Conservation (phyloP, 2,888 invertebrate species). For the Amorpha juglandis region DNA sequence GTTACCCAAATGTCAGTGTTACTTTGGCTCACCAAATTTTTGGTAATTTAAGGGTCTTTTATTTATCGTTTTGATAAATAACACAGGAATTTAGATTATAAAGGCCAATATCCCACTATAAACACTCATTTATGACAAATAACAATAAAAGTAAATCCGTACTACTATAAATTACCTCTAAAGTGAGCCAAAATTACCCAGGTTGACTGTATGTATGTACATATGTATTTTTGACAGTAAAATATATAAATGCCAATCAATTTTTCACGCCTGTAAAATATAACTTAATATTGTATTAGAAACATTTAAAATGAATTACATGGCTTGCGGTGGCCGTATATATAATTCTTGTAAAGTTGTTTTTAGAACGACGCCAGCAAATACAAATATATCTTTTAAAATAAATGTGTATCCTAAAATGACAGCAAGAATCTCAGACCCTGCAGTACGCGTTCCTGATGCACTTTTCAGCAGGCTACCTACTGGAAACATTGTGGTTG, state of each 20-base stretch:
- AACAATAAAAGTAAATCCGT: too few relatives aligned
- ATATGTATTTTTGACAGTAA: not conserved
- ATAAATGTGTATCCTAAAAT: constrained; percentile 39
- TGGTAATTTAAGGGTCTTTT: too few relatives aligned
- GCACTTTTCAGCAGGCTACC: constrained; percentile 41
- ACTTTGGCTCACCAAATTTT: too few relatives aligned
- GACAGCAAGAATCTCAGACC: constrained; percentile 28
- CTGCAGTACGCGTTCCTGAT: constrained; percentile 36
- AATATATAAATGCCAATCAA: not conserved
- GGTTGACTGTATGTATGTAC: too few relatives aligned
- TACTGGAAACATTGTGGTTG: constrained; percentile 49
- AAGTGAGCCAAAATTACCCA: too few relatives aligned
- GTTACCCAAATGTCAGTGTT: too few relatives aligned
- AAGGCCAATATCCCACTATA: too few relatives aligned
- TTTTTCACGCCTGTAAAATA: not conserved
- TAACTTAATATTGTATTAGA: not conserved
- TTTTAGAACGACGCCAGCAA: constrained; percentile 64
- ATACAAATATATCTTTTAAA: constrained; percentile 46
- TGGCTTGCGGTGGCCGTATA: constrained; percentile 61
- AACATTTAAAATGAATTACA: constrained; percentile 59
- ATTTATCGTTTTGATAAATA: too few relatives aligned
- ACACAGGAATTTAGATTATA: too few relatives aligned
- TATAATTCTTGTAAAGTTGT: constrained; percentile 51
- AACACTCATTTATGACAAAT: too few relatives aligned
- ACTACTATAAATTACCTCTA: too few relatives aligned